phyloP scores from a whole-genome alignment of 2,797 vertebrate species.

The Falco cherrug region DNA sequence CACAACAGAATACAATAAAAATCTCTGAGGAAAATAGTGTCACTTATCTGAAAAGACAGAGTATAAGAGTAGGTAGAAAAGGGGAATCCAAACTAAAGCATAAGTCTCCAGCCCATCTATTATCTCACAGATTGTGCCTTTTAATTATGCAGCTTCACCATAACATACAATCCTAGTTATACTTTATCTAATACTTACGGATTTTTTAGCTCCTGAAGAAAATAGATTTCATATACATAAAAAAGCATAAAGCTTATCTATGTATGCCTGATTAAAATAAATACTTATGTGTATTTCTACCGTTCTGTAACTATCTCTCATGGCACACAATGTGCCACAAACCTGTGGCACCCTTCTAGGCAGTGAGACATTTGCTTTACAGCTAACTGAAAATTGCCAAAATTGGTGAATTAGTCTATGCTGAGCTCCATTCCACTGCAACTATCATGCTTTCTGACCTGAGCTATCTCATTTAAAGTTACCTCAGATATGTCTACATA shows the following conservation, averaged over 20 bases:
- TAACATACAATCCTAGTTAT: not conserved
- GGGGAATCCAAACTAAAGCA: not conserved
- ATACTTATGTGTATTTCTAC: not conserved
- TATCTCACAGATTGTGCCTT: not conserved
- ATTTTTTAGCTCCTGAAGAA: not conserved
- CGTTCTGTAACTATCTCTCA: not conserved
- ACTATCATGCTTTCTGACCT: not conserved
- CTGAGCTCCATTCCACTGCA: not conserved
- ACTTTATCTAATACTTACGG: not conserved
- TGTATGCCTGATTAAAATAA: not conserved
- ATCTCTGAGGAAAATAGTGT: not conserved
- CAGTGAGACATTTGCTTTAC: not conserved
- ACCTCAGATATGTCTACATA: not conserved
- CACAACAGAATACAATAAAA: not conserved
- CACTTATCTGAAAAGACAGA: not conserved
- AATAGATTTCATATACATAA: not conserved
- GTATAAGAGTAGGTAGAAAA: not conserved
- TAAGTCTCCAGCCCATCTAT: not conserved
- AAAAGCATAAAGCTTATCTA: not conserved
- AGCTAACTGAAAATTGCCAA: not conserved
- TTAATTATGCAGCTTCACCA: not conserved
- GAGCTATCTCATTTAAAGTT: not conserved
- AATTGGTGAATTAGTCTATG: not conserved
- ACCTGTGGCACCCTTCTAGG: not conserved
- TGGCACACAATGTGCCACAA: accelerated